These are phyloP conservation scores for Pentamera pediparva DNA, from an alignment of 53 echinoderm and acorn worm species.

Conservation along the genomic window DNA sequence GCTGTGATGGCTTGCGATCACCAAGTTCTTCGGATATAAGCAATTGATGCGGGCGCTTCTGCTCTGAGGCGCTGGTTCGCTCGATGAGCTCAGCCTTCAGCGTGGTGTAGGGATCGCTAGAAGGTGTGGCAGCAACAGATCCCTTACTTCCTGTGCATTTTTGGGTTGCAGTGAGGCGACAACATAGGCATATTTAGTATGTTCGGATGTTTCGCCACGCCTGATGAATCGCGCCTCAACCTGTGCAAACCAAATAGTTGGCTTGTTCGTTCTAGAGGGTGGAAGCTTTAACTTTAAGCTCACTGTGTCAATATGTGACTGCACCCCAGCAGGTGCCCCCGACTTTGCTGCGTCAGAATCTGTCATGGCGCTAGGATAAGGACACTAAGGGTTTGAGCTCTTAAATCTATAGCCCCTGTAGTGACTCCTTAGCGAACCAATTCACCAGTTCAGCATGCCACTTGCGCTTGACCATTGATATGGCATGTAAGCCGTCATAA, in stretches of 20 bases:
- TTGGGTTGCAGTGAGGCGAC: conserved; percentile 47
- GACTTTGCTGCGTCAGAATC: too few relatives aligned
- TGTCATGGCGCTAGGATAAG: too few relatives aligned
- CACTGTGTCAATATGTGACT: background rate
- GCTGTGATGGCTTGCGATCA: conserved; percentile 34
- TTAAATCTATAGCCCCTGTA: too few relatives aligned
- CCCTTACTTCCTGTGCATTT: conserved; percentile 53
- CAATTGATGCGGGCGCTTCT: conserved; percentile 35
- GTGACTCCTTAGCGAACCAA: background rate
- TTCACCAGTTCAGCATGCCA: background rate
- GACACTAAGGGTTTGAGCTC: too few relatives aligned
- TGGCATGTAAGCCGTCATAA: conserved; percentile 36
- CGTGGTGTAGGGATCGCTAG: background rate
- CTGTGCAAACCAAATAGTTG: conserved; percentile 46
- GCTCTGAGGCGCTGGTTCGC: conserved; percentile 34
- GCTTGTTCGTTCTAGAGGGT: conserved; percentile 37
- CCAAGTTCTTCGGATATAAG: conserved; percentile 41
- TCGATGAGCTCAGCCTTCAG: conserved; percentile 12
- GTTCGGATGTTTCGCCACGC: conserved; percentile 15
- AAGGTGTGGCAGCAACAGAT: conserved; percentile 24
- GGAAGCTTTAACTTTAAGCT: conserved; percentile 48
- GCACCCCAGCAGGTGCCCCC: too few relatives aligned
- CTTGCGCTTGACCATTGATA: background rate
- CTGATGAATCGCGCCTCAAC: conserved; percentile 49
- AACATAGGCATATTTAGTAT: conserved; percentile 35